Evolutionary conservation across 2,797 vertebrate genomes (phyloP).

Genomic region (Ataeniobius toweri): DNA sequence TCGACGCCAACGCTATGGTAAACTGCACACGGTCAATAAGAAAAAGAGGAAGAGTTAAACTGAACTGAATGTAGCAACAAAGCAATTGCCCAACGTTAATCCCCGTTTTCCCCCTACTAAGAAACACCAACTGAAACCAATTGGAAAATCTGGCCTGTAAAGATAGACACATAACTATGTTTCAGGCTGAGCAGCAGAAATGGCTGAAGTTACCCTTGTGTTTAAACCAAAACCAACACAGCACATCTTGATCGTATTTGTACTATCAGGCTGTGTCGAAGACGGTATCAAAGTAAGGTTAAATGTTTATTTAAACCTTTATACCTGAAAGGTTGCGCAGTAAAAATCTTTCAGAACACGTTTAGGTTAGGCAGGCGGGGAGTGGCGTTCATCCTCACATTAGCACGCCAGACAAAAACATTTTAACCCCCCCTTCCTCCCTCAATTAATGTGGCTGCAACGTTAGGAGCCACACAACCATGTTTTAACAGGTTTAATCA

Average conservation of each 20-base stretch:
- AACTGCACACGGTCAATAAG: not conserved
- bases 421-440: constrained; percentile 17
- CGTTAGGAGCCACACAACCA: constrained; percentile 19
- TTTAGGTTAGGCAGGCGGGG: constrained; percentile 61
- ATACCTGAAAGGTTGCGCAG: not conserved
- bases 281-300: rapidly evolving
- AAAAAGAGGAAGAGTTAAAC: constrained; percentile 5
- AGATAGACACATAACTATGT: not conserved
- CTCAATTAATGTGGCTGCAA: constrained; percentile 9
- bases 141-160: not conserved
- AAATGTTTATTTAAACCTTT: not conserved
- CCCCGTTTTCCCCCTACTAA: not conserved
- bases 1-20: not conserved
- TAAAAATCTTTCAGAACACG: constrained; percentile 21
- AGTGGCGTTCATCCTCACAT: constrained; percentile 63
- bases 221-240: not conserved
- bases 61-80: not conserved
- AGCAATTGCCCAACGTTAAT: not conserved
- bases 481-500: constrained; percentile 13
- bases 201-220: constrained; percentile 10
- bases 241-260: not conserved
- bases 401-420: constrained; percentile 64
- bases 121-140: not conserved
- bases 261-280: not conserved
- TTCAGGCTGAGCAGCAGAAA: not conserved